Percentiles rank a stretch among this genome's conserved stretches.
These are phyloP conservation scores for Atta texana DNA, from an alignment of 1,140 invertebrate species.

Conservation along the genomic window DNA sequence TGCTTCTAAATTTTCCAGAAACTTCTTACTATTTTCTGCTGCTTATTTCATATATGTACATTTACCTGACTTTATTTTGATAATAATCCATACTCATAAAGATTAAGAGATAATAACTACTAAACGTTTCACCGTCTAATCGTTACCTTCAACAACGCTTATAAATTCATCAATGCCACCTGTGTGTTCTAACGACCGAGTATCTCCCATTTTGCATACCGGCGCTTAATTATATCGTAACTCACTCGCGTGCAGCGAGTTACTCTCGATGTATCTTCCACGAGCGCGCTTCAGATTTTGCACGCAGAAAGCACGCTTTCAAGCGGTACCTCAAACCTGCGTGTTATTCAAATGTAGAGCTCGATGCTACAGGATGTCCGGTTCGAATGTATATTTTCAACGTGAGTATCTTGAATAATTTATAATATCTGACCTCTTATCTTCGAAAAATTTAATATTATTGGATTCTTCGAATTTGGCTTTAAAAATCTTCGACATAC, in stretches of 20 bases:
- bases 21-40: no score
- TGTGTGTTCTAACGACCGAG: constrained; percentile 25
- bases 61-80: constrained; percentile 13
- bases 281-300: constrained; percentile 41
- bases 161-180: constrained; percentile 43
- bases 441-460: constrained; percentile 10
- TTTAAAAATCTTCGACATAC: not conserved
- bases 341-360: constrained; percentile 38
- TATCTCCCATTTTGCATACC: constrained; percentile 45
- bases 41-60: not conserved
- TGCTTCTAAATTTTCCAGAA: not conserved
- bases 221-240: constrained; percentile 56
- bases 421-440: constrained; percentile 12
- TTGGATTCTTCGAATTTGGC: not conserved
- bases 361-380: constrained; percentile 37
- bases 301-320: constrained; percentile 37
- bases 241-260: constrained; percentile 52
- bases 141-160: not conserved
- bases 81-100: constrained; percentile 3
- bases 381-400: not conserved
- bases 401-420: constrained; percentile 35
- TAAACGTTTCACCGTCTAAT: constrained; percentile 19
- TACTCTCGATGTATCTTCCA: constrained; percentile 27
- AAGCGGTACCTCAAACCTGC: constrained; percentile 2
- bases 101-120: constrained; percentile 7